Evolutionary conservation across 2,113 vertebrate species (phyloP), one percentile per base, ranked within the genome.

Genomic region (Macquaria ambigua): DNA sequence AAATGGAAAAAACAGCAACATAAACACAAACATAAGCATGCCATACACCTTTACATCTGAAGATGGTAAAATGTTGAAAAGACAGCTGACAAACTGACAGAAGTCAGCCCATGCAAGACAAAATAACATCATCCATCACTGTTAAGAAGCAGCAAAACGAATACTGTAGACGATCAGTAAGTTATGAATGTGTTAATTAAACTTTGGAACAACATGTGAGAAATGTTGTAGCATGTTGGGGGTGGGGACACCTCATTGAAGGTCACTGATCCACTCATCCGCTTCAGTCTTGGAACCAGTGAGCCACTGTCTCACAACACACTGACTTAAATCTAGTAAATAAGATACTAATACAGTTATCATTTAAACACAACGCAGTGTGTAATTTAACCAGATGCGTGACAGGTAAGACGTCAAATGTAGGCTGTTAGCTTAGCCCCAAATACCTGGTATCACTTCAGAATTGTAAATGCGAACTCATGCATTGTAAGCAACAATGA

Each of bases 191-290:
- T 25, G 21, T 25, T 15, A 8, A 20, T 10, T 0, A 0, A 23
- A 37, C 0, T 5, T 28, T 41, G 15, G 59, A 58, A 18, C 58
- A 63, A 21, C 77, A 28, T 81, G 77, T 43, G 69, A 67, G 10
- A 50, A 52, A 25, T 46, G 48, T 25, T 75, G 79, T 79, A 88
- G 67, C 77, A 59, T 55, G 59, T 10, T 63, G 68, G 80, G 46
- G 68, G 76, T n/a, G 74, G 64, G 43, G 82, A 61, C 46, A 37
- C n/a, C 48, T 52, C 43, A 80, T 3, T 92, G 90, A 93, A 94
- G 93, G 93, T 94, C 93, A 93, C 64, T 11, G 41, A 83, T 31
- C 9, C 23, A 31, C 41, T 23, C 34, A 23, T 67, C 39, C 2
- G 31, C 16, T 11, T 3, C 23, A 83, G 41, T n/a, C 50, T 37